Evolutionary conservation across 2,888 invertebrate genomes (phyloP).

Genomic region (Amblyteles armatorius): DNA sequence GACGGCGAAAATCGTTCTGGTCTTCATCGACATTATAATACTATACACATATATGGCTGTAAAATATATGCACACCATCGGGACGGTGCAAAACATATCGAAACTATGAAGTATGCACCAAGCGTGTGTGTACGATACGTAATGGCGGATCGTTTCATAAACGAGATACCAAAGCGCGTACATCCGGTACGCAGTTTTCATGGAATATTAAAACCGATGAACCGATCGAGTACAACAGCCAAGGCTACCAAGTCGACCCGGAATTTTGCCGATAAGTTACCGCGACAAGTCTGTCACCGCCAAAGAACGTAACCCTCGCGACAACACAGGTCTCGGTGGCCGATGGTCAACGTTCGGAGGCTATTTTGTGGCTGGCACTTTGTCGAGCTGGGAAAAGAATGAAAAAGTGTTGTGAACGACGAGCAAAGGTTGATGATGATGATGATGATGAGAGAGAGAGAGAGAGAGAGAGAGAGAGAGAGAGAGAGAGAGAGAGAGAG

Average conservation of each 20-base stretch:
- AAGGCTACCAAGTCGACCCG: neutral
- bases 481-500: conserved; percentile 58
- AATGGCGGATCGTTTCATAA: neutral
- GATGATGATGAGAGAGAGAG: too few relatives aligned
- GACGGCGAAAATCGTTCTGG: conserved; percentile 59
- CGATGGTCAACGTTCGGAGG: conserved; percentile 33
- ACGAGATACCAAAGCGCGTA: conserved; percentile 1
- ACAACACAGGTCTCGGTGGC: conserved; percentile 9
- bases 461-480: conserved; percentile 22
- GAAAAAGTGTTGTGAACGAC: conserved; percentile 35
- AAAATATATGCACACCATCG: conserved; percentile 25
- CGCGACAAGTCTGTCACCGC: neutral
- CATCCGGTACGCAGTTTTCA: neutral
- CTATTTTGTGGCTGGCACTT: conserved; percentile 33
- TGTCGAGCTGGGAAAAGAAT: conserved; percentile 32
- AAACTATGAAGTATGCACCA: conserved; percentile 26
- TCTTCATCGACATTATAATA: conserved; percentile 6
- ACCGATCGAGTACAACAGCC: neutral
- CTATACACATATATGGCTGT: neutral
- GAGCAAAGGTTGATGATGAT: conserved; percentile 35
- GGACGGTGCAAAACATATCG: neutral
- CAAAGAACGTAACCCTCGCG: neutral
- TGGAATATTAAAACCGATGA: neutral
- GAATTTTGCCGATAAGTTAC: neutral
- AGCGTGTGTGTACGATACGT: neutral